These are phyloP conservation scores for Gymnogyps californianus DNA, from an alignment of 2,113 vertebrate genomes.

Conservation along the genomic window DNA sequence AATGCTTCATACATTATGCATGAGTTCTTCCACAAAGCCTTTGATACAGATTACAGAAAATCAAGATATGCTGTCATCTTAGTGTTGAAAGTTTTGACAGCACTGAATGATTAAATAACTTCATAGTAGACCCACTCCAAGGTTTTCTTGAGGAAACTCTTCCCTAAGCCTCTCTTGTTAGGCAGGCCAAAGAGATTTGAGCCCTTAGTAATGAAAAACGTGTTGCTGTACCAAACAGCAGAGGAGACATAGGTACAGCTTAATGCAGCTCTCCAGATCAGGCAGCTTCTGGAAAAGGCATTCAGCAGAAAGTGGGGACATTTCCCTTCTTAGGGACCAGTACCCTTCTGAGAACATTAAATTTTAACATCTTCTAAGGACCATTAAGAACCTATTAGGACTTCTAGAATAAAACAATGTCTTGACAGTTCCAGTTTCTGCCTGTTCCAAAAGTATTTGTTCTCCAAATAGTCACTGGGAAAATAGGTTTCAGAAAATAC, in stretches of 20 bases:
- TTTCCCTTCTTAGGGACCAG: not conserved
- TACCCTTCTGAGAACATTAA: not conserved
- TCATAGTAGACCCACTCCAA: not conserved
- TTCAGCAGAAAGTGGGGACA: not conserved
- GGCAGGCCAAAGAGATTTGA: not conserved
- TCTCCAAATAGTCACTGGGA: not conserved
- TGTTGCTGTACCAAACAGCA: not conserved
- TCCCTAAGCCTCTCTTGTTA: not conserved
- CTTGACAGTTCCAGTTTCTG: not conserved
- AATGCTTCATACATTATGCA: slow-evolving; percentile 25
- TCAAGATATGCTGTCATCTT: not conserved
- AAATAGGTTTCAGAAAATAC: not conserved
- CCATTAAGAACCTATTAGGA: not conserved
- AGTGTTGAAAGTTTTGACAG: slow-evolving; percentile 11
- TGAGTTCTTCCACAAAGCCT: not conserved
- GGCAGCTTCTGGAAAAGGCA: not conserved
- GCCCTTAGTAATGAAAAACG: not conserved
- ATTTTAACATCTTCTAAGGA: not conserved
- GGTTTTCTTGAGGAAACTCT: not conserved
- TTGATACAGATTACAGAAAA: not conserved
- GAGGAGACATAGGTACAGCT: not conserved
- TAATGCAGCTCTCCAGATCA: not conserved
- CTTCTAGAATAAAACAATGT: not conserved
- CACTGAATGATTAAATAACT: not conserved
- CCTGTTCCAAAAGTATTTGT: not conserved